Conservation (phyloP, 1,140 invertebrate genomes). For the Nilaparvata lugens region DNA sequence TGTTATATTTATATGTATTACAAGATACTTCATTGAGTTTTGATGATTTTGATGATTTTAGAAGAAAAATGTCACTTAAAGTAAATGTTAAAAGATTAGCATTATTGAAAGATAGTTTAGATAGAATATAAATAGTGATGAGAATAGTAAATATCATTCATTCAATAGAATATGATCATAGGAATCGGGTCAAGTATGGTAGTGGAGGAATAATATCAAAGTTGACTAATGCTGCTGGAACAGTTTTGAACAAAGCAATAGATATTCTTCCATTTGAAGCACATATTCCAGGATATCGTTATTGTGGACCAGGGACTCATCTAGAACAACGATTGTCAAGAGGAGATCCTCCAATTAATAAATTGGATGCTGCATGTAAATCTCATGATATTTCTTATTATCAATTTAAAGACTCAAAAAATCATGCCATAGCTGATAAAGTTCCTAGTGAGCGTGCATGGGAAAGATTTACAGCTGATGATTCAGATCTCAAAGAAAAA, state of each 20-base stretch:
- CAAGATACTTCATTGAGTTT: no score
- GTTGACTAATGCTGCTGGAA: neutral
- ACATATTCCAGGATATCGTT: constrained; percentile 20
- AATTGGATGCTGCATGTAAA: constrained; percentile 35
- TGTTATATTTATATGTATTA: no score
- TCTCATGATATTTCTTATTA: constrained; percentile 37
- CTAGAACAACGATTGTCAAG: constrained; percentile 32
- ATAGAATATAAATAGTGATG: no score
- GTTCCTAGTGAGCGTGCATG: constrained; percentile 31
- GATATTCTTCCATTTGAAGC: constrained; percentile 7
- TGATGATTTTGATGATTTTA: no score
- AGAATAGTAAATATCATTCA: no score
- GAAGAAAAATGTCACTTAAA: no score
- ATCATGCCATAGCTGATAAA: constrained; percentile 34
- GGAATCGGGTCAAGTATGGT: no score
- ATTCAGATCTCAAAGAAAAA: constrained; percentile 32
- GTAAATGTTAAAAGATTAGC: no score
- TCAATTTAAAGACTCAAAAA: constrained; percentile 25
- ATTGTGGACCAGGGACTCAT: constrained; percentile 36
- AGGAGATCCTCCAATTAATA: constrained; percentile 35
- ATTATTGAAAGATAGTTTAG: no score
- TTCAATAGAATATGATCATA: no score
- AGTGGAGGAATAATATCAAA: neutral
- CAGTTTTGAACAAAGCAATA: neutral
- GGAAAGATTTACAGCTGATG: constrained; percentile 31